phyloP scores from a whole-genome alignment of 2,888 invertebrate genomes.

The Erynnis tages region DNA sequence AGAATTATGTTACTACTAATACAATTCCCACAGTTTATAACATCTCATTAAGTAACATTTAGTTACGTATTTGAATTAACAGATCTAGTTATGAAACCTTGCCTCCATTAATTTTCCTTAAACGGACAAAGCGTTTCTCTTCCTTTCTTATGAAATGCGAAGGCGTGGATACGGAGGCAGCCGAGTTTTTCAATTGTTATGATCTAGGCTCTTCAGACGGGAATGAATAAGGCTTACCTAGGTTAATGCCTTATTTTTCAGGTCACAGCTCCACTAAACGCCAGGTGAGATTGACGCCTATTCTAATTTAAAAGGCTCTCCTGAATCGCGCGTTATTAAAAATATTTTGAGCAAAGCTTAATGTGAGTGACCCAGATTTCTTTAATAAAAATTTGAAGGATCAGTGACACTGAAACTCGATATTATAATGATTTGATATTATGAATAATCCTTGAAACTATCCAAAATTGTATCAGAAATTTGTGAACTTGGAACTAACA shows the following conservation, averaged over 20 bases:
- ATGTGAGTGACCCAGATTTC: no score
- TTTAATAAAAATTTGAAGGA: no score
- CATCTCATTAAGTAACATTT: no score
- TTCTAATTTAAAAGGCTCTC: neutral
- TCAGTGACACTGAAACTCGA: no score
- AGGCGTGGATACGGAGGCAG: conserved; percentile 23
- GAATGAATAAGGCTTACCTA: conserved; percentile 19
- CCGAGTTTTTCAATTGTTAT: conserved; percentile 27
- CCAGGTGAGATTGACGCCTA: conserved; percentile 17
- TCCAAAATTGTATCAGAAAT: no score
- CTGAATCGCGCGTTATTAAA: conserved; percentile 1
- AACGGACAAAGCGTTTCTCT: conserved; percentile 20
- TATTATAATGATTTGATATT: no score
- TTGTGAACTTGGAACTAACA: no score
- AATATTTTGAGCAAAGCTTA: conserved; percentile 1
- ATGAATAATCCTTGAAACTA: no score
- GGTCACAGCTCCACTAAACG: conserved; percentile 17
- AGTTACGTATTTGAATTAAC: neutral
- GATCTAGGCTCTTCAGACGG: conserved; percentile 20
- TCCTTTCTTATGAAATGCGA: conserved; percentile 25
- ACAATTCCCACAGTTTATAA: no score
- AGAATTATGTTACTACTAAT: no score
- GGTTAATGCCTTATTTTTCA: conserved; percentile 20
- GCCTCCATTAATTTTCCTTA: conserved; percentile 25
- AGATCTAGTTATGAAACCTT: conserved; percentile 10